Conservation (phyloP, 2,888 invertebrate genomes). For the Pterostichus niger region DNA sequence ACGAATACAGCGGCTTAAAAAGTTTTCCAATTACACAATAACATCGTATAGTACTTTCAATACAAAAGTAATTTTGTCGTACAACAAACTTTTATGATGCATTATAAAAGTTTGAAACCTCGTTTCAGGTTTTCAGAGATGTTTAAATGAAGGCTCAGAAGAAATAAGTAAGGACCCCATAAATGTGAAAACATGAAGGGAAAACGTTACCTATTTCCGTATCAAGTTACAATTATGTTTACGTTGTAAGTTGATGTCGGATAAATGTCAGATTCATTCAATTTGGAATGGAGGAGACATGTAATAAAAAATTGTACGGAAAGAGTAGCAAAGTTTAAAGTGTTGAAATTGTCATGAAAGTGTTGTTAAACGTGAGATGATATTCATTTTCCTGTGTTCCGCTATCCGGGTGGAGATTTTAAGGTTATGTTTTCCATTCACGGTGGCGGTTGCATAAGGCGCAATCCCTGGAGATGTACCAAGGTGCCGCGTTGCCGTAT, state of each 20-base stretch:
- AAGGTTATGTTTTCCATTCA: slow-evolving; percentile 23
- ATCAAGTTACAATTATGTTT: slow-evolving; percentile 3
- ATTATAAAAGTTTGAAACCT: slow-evolving; percentile 65
- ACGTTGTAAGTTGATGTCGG: background rate
- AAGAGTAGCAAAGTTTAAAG: background rate
- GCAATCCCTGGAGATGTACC: slow-evolving; percentile 47
- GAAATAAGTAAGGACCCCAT: slow-evolving; percentile 50
- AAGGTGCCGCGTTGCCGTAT: slow-evolving; percentile 56
- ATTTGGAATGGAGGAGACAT: background rate
- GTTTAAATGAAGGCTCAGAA: slow-evolving; percentile 60
- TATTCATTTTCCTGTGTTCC: background rate
- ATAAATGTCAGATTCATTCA: background rate
- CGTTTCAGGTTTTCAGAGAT: slow-evolving; percentile 56
- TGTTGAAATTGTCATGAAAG: background rate
- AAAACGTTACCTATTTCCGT: background rate
- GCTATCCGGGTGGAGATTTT: background rate
- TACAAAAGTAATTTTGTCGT: slow-evolving; percentile 66
- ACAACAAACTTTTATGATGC: slow-evolving; percentile 65
- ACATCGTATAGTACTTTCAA: slow-evolving; percentile 66
- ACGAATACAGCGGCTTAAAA: slow-evolving; percentile 64
- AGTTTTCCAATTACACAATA: slow-evolving; percentile 67
- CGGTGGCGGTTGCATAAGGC: slow-evolving; percentile 26
- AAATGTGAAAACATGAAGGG: slow-evolving; percentile 21
- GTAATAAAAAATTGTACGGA: background rate
- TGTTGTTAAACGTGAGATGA: slow-evolving; percentile 19